Evolutionary conservation across 2,888 invertebrate species (phyloP).

Genomic region (Cerastis leucographa): DNA sequence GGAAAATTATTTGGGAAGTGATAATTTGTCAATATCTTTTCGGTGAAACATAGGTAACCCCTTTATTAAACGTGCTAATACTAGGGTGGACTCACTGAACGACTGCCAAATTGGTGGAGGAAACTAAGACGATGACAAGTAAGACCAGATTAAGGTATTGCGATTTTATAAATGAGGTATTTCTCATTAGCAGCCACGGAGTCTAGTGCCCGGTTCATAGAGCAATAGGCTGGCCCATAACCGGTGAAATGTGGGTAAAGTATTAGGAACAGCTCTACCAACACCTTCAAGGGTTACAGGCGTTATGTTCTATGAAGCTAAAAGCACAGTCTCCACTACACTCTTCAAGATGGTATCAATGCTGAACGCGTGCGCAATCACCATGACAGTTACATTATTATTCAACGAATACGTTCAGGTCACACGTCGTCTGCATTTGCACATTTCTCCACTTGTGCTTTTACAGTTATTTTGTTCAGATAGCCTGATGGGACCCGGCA

Average conservation of each 20-base stretch:
- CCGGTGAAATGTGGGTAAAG: neutral
- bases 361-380: slow-evolving; percentile 24
- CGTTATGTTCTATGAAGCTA: neutral
- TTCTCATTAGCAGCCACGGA: neutral
- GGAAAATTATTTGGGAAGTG: too few species aligned
- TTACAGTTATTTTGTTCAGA: slow-evolving; percentile 37
- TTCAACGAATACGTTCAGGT: slow-evolving; percentile 37
- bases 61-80: neutral
- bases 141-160: neutral
- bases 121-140: neutral
- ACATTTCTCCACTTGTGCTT: slow-evolving; percentile 7
- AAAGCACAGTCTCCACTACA: neutral
- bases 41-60: too few species aligned
- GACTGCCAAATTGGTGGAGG: neutral
- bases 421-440: slow-evolving; percentile 47
- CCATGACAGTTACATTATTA: slow-evolving; percentile 42
- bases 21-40: too few species aligned
- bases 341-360: slow-evolving; percentile 30
- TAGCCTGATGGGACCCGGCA: neutral
- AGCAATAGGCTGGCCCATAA: neutral
- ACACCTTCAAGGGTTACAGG: neutral
- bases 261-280: neutral
- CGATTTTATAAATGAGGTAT: neutral
- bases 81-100: neutral
- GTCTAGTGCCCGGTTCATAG: neutral